Evolutionary conservation across 2,113 vertebrate species (phyloP).

Genomic region (Oenanthe melanoleuca): DNA sequence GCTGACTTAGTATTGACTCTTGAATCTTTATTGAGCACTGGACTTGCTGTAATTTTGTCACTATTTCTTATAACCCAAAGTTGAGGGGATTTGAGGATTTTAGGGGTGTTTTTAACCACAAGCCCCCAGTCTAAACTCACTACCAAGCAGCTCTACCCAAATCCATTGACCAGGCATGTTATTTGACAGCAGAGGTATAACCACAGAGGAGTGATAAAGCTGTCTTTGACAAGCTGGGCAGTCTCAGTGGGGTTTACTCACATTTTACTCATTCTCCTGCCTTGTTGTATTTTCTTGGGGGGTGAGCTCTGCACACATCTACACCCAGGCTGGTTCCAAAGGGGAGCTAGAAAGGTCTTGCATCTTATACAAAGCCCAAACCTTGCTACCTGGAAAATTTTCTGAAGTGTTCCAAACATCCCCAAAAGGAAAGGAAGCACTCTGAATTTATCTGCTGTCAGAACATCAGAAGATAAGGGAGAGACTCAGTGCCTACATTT

Average conservation of each 20-base stretch:
- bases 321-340: background rate
- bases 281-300: background rate
- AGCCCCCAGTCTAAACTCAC: background rate
- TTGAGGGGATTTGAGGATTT: background rate
- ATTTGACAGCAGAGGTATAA: background rate
- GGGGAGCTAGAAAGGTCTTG: background rate
- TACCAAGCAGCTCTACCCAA: background rate
- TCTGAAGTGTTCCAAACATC: background rate
- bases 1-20: background rate
- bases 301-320: background rate
- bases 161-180: background rate
- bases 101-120: background rate
- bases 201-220: background rate
- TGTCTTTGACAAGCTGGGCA: background rate
- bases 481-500: background rate
- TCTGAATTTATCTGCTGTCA: background rate
- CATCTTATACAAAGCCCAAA: background rate
- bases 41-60: background rate
- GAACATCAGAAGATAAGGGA: background rate
- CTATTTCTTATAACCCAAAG: background rate
- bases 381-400: background rate
- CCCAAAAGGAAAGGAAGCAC: background rate
- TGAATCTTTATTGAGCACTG: background rate
- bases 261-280: background rate
- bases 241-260: background rate